Percentiles rank a stretch among this genome's conserved stretches.
Conservation (phyloP, 2,888 invertebrate genomes). For the Pandemis cinnamomeana region DNA sequence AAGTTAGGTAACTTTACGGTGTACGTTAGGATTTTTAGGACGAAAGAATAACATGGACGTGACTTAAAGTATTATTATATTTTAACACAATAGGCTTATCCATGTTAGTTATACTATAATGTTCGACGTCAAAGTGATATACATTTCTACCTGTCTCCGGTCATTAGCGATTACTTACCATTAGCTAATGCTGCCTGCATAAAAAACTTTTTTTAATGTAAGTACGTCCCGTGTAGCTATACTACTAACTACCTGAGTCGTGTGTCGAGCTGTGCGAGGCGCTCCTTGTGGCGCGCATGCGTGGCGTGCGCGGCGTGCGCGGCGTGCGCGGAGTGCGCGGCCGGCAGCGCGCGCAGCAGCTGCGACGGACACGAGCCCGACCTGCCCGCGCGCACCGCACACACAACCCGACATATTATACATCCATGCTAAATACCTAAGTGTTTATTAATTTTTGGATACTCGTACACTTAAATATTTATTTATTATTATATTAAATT, state of each 20-base stretch:
- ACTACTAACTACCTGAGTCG: constrained; percentile 51
- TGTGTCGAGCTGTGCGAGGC: constrained; percentile 87
- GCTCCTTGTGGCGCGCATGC: constrained; percentile 73
- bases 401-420: neutral
- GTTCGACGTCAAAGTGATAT: too few relatives aligned
- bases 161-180: too few relatives aligned
- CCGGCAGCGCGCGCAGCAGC: constrained; percentile 87
- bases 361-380: constrained; percentile 97
- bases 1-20: too few relatives aligned
- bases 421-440: neutral
- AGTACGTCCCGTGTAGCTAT: neutral
- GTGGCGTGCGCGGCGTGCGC: neutral
- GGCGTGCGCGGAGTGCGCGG: neutral
- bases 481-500: too few relatives aligned
- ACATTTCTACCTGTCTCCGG: too few relatives aligned
- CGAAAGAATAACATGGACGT: too few relatives aligned
- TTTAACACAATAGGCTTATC: too few relatives aligned
- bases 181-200: too few relatives aligned
- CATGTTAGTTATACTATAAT: too few relatives aligned
- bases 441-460: neutral
- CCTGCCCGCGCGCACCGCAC: constrained; percentile 74
- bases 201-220: too few relatives aligned
- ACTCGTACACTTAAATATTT: neutral
- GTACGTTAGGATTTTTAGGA: too few relatives aligned
- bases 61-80: too few relatives aligned